Conservation (phyloP, 1,140 invertebrate genomes). For the Trinorchestia longiramus region DNA sequence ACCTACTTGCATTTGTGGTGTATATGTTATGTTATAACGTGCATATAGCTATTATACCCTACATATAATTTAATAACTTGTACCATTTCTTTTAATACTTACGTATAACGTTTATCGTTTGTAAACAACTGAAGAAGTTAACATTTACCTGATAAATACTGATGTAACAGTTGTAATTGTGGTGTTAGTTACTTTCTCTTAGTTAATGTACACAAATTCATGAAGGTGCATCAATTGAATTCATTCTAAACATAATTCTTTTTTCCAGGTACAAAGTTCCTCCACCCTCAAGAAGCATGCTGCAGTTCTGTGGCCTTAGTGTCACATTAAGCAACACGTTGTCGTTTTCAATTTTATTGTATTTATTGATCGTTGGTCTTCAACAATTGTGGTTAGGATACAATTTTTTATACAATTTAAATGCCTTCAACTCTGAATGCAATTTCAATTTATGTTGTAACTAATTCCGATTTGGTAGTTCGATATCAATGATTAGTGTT, state of each 20-base stretch:
- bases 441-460: neutral
- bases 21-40: neutral
- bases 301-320: neutral
- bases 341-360: neutral
- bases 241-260: neutral
- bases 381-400: neutral
- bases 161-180: neutral
- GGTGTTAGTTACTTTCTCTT: neutral
- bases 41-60: neutral
- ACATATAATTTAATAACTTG: neutral
- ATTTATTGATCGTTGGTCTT: neutral
- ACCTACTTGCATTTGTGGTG: neutral
- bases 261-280: constrained; percentile 5
- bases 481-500: neutral
- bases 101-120: no score
- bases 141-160: no score
- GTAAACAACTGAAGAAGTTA: no score
- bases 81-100: neutral
- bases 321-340: neutral
- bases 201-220: neutral
- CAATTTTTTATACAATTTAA: neutral
- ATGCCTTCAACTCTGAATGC: neutral
- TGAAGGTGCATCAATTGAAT: neutral
- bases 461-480: neutral
- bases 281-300: neutral